A percentile compares a stretch with the other conserved stretches of the same genome.
Conservation (phyloP, 2,797 vertebrate genomes). For the Morelia viridis region DNA sequence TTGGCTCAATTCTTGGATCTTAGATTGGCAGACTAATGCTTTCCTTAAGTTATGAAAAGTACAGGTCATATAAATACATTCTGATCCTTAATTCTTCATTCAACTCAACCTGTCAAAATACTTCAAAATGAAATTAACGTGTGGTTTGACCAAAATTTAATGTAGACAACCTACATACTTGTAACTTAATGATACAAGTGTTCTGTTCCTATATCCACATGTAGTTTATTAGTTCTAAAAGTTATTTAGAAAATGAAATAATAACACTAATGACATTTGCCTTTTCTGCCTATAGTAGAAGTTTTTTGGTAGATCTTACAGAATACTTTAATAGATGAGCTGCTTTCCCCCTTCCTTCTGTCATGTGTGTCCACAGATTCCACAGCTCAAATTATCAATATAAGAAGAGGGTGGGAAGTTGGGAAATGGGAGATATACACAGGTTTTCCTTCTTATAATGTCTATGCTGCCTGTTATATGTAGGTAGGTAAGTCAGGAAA, state of each 20-base stretch:
- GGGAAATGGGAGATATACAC: background rate
- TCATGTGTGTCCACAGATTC: background rate
- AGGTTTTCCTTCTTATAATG: background rate
- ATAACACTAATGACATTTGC: background rate
- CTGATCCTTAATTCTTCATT: background rate
- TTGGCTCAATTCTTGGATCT: slow-evolving; percentile 10
- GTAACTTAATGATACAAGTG: background rate
- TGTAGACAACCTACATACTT: background rate
- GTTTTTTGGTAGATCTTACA: background rate
- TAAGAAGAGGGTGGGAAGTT: background rate
- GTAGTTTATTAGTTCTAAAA: background rate
- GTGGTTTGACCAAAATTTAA: background rate
- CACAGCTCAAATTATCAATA: background rate
- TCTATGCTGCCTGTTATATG: background rate
- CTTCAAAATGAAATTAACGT: background rate
- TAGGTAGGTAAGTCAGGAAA: background rate
- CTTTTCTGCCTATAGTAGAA: background rate
- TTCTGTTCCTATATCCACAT: background rate
- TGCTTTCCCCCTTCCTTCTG: background rate
- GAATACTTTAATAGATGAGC: background rate
- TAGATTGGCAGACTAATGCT: slow-evolving; percentile 2
- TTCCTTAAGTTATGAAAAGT: slow-evolving; percentile 1
- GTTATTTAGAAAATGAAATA: background rate
- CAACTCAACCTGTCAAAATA: background rate
- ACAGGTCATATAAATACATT: background rate